Conservation (phyloP, 1,140 invertebrate genomes). For the Ruditapes philippinarum region DNA sequence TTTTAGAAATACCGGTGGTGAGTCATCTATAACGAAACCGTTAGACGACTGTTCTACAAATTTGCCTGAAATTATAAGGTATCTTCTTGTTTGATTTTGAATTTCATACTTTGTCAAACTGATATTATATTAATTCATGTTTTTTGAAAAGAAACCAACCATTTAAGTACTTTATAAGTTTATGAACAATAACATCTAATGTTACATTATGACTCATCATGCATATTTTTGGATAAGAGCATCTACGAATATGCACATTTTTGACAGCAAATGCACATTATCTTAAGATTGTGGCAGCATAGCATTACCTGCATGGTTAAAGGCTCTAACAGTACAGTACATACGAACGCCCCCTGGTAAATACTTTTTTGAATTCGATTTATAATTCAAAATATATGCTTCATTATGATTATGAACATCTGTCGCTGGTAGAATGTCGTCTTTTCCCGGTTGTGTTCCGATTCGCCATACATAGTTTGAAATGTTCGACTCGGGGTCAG, state of each 20-base stretch:
- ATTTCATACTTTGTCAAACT: too few relatives aligned
- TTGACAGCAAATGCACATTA: too few relatives aligned
- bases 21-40: conserved; percentile 47
- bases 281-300: too few relatives aligned
- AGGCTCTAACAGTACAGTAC: conserved; percentile 69
- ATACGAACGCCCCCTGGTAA: conserved; percentile 62
- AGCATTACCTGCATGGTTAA: conserved; percentile 73
- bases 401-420: conserved; percentile 18
- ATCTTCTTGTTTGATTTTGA: too few relatives aligned
- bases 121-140: too few relatives aligned
- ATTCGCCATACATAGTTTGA: conserved; percentile 67
- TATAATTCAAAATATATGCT: conserved; percentile 49
- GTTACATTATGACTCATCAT: too few relatives aligned
- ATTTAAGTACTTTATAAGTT: too few relatives aligned
- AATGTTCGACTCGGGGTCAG: conserved; percentile 67
- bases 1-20: not conserved
- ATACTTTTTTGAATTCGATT: not conserved
- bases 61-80: conserved; percentile 22
- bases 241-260: too few relatives aligned
- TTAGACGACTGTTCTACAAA: conserved; percentile 41
- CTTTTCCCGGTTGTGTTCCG: conserved; percentile 59
- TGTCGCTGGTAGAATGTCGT: conserved; percentile 55
- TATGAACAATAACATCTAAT: too few relatives aligned
- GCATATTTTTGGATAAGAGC: too few relatives aligned
- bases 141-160: too few relatives aligned